Evolutionary conservation across 2,888 invertebrate species (phyloP), one percentile per base, ranked within the genome.

Genomic region (Cenopis cana): DNA sequence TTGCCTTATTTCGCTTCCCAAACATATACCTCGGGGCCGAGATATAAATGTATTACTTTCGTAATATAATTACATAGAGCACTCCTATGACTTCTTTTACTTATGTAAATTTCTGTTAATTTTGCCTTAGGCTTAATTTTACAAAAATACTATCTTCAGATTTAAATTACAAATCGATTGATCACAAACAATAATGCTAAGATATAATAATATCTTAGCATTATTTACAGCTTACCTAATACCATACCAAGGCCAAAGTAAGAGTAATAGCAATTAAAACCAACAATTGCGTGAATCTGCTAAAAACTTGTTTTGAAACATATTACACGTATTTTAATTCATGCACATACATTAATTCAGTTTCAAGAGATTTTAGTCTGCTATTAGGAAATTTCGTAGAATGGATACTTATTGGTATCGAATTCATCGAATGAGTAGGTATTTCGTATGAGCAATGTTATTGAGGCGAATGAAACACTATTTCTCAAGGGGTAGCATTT

Each of bases 311-410:
- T 70, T 70, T 70, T 70, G 70, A 70, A 70, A 70, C 41, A 64
- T 68, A 54, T 17, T 70, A 49, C 36, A 57, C 18, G 17, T 41
- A 38, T 56, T 62, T 61, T 50, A 66, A 70, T 60, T 20, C 59
- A 70, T 70, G 70, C 46, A 24, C 65, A 70, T 70, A 70, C 8
- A 59, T 66, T 70, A 70, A 59, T 70, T 66, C 60, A 60, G 60
- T 66, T 70, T 66, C 54, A 60, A 66, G 17, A 18, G 49, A 33
- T 10, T 64, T 41, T 36, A 46, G 36, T 20, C 11, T 50, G 33
- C 8, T 57, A 38, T 69, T 70, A 38, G 46, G 70, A 66, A 70
- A 66, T 70, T 60, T 29, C 20, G 55, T 36, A 61, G 17, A 46
- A 54, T 49, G 12, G 52, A n/a, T n/a, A n/a, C n/a, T 4, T 17